Conservation (phyloP, 2,113 vertebrate genomes). For the Lophius piscatorius region DNA sequence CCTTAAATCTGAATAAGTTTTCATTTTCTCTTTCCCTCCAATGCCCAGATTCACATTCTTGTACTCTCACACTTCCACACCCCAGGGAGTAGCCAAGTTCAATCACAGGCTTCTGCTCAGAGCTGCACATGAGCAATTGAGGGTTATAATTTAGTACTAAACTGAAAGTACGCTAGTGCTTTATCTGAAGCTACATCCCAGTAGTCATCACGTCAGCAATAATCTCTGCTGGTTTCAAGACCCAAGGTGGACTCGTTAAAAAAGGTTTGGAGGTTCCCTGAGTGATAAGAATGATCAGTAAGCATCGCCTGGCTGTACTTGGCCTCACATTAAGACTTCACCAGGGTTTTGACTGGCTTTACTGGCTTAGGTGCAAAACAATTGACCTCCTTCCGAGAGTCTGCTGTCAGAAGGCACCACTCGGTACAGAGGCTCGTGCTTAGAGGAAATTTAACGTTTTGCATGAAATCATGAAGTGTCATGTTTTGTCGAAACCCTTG, state of each 20-base stretch:
- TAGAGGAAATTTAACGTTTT: not conserved
- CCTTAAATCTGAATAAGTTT: not conserved
- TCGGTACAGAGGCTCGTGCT: not conserved
- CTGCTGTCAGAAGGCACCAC: not conserved
- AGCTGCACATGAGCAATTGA: conserved; percentile 16
- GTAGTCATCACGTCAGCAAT: conserved; percentile 35
- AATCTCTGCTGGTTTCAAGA: conserved; percentile 38
- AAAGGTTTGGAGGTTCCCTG: conserved; percentile 5
- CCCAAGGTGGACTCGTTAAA: conserved; percentile 1
- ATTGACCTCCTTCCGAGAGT: conserved; percentile 10
- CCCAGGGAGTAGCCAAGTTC: not conserved
- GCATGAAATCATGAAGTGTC: not conserved
- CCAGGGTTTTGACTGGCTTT: conserved; percentile 24
- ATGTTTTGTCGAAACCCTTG: not conserved
- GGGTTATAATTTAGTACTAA: conserved; percentile 22
- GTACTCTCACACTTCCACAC: not conserved
- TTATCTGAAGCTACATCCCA: conserved; percentile 18
- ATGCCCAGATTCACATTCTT: not conserved
- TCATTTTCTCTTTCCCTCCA: not conserved
- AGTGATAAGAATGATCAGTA: conserved; percentile 22
- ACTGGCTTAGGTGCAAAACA: conserved; percentile 34
- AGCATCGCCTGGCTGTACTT: conserved; percentile 17
- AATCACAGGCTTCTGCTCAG: conserved; percentile 19
- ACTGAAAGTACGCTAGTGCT: conserved; percentile 4
- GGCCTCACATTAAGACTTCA: conserved; percentile 25